These are phyloP conservation scores for Sapajus apella DNA, from an alignment of 2,113 vertebrate genomes.

Conservation along the genomic window DNA sequence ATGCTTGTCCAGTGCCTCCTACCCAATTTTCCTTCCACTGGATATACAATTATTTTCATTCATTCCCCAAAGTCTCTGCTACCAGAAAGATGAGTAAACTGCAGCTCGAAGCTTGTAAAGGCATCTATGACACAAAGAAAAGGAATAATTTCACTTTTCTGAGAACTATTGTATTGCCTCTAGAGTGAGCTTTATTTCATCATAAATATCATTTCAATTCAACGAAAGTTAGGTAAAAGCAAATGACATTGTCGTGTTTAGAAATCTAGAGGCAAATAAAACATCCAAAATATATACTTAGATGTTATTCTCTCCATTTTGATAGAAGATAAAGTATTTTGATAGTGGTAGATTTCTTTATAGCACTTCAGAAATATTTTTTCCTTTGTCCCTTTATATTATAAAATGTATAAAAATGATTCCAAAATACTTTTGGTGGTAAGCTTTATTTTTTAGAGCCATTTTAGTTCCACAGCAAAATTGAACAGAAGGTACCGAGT, in stretches of 20 bases:
- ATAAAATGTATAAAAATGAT: constrained; percentile 12
- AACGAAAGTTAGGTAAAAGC: constrained; percentile 26
- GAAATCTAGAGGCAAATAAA: constrained; percentile 47
- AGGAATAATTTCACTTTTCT: constrained; percentile 47
- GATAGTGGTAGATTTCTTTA: not conserved
- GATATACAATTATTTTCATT: constrained; percentile 56
- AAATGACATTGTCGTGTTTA: not conserved
- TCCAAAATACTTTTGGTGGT: not conserved
- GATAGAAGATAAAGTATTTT: not conserved
- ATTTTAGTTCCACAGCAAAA: not conserved
- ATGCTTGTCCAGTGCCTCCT: not conserved
- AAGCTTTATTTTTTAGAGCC: not conserved
- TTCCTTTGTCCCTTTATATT: not conserved
- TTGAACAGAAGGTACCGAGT: not conserved
- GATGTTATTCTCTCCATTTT: constrained; percentile 17
- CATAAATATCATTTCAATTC: constrained; percentile 32
- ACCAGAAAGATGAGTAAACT: constrained; percentile 38
- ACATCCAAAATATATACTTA: constrained; percentile 29
- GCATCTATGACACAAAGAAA: constrained; percentile 12
- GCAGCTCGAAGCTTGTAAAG: constrained; percentile 31
- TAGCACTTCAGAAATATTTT: not conserved
- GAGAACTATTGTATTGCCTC: constrained; percentile 23
- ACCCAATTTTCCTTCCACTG: constrained; percentile 22
- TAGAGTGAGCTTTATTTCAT: constrained; percentile 48
- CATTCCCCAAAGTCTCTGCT: constrained; percentile 20